Evolutionary conservation across 2,797 vertebrate species (phyloP), one percentile per base, ranked within the genome.

Genomic region (Pantherophis alleghaniensis): DNA sequence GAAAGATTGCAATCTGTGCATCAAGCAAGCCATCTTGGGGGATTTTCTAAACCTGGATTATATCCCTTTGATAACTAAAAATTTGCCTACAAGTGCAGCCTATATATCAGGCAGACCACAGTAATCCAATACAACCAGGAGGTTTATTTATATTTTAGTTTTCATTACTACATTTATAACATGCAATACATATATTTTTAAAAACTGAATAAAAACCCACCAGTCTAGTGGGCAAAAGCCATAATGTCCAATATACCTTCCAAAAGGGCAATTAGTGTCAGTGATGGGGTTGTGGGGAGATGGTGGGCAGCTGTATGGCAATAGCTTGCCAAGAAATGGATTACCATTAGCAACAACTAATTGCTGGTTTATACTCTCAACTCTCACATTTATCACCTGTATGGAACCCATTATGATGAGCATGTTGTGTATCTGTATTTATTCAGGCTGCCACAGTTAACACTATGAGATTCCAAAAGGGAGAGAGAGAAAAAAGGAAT

Each of bases 401-500:
- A 93, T 93, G 87, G 90, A 79, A 91, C 59, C 61, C 37, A 22
- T 88, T 87, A 88, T n/a, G 16, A 32, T 32, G 56, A 88, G 86
- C 32, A 74, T 88, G 37, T 56, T 56, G 91, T n/a, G 42, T 91
- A 88, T 79, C 92, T 6, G 12, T 91, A 93, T 91, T 91, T 87
- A 79, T 74, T 66, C 59, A 22, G 51, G 59, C 26, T 93, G 86
- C 56, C 61, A 87, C 87, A 60, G 90, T 74, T 74, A 88, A 88
- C 89, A 88, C 51, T 90, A 86, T 69, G 89, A 91, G 55, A 91
- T 93, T 93, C 89, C 66, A 83, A 92, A 89, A 12, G 69, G 11
- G 32, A 37, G 51, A 16, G 3, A 14, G n/a, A 4, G 22, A 28
- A 3, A 91, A 56, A 88, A 28, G 55, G 92, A 93, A 88, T 61